Conservation (phyloP, 2,888 invertebrate genomes). For the Ichneumoninae sp. region DNA sequence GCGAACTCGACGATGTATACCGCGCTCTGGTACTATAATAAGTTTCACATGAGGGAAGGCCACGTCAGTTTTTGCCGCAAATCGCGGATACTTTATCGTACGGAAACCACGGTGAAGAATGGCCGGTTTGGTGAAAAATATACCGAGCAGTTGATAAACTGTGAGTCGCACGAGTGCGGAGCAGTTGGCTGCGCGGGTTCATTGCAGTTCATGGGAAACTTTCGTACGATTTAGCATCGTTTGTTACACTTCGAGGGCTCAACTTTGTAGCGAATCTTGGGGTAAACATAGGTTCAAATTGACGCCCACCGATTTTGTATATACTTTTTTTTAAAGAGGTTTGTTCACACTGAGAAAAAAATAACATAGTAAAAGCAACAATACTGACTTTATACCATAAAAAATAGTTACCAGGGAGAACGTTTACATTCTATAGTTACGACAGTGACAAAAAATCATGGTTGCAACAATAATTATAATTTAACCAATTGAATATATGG, state of each 20-base stretch:
- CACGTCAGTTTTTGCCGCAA: constrained; percentile 26
- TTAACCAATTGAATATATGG: too few relatives aligned
- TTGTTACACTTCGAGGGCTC: neutral
- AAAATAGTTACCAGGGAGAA: too few relatives aligned
- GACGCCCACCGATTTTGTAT: too few relatives aligned
- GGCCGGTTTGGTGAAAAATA: neutral
- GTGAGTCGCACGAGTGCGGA: neutral
- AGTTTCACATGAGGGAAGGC: neutral
- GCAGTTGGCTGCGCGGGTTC: neutral
- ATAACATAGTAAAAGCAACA: too few relatives aligned
- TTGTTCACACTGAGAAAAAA: too few relatives aligned
- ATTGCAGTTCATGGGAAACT: neutral
- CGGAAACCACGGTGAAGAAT: neutral
- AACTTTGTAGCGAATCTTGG: neutral
- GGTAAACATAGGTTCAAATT: too few relatives aligned
- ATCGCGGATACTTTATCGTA: neutral
- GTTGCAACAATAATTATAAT: too few relatives aligned
- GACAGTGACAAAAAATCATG: too few relatives aligned
- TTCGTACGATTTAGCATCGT: neutral
- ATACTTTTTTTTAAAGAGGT: too few relatives aligned
- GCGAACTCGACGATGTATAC: constrained; percentile 35
- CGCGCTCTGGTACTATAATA: constrained; percentile 10
- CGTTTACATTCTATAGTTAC: too few relatives aligned
- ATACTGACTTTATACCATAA: too few relatives aligned
- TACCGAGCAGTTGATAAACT: neutral